phyloP scores from a whole-genome alignment of 2,888 invertebrate species.

The Lottia scabra region DNA sequence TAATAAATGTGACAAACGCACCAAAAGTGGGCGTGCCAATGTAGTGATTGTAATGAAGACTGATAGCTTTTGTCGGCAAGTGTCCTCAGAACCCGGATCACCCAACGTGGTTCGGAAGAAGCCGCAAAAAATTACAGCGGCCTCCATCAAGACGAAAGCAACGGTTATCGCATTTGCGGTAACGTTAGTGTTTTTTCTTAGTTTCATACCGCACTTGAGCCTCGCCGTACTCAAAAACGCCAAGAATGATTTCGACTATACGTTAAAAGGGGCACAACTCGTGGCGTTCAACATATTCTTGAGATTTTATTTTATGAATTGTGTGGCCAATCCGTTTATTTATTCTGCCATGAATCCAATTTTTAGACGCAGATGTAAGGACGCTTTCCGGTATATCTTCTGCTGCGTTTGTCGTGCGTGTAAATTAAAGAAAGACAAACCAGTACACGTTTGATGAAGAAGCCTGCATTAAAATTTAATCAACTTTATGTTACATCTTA shows the following conservation, averaged over 20 bases:
- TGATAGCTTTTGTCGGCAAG: not conserved
- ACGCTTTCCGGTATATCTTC: too few species aligned
- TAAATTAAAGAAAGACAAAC: too few species aligned
- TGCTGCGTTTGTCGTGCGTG: too few species aligned
- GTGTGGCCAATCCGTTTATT: constrained; percentile 41
- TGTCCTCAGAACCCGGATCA: too few species aligned
- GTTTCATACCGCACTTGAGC: constrained; percentile 41
- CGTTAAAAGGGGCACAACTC: constrained; percentile 20
- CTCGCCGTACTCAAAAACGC: constrained; percentile 35
- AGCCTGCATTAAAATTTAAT: too few species aligned
- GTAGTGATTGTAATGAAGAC: too few species aligned
- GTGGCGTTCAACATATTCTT: constrained; percentile 41
- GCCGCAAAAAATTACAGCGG: too few species aligned
- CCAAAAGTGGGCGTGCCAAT: too few species aligned
- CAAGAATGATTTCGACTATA: constrained; percentile 32
- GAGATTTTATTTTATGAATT: constrained; percentile 46
- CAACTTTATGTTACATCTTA: too few species aligned
- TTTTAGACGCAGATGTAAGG: constrained; percentile 25
- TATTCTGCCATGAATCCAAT: constrained; percentile 41
- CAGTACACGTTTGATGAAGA: too few species aligned
- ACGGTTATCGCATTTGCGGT: constrained; percentile 37
- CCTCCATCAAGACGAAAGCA: constrained; percentile 19
- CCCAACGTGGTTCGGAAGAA: too few species aligned
- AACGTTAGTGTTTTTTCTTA: constrained; percentile 40
- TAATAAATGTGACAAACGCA: not conserved